Evolutionary conservation across 1,140 invertebrate species (phyloP).

Genomic region (Tribolium madens): DNA sequence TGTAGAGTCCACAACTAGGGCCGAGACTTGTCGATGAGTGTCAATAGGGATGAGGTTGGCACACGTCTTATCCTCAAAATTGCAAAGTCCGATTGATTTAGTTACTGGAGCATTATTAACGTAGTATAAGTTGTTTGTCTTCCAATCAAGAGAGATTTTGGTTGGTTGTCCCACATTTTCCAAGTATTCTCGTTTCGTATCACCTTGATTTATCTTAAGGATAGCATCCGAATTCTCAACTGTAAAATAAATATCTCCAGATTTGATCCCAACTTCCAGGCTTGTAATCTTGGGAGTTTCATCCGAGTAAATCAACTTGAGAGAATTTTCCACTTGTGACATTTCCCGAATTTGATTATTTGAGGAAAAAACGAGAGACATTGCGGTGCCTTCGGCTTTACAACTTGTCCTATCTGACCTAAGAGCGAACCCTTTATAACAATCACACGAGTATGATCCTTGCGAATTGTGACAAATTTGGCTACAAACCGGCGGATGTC

Average conservation of each 20-base stretch:
- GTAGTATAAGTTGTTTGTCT: conserved; percentile 82
- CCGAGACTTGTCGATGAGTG: conserved; percentile 68
- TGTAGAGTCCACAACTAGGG: conserved; percentile 69
- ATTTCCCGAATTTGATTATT: conserved; percentile 70
- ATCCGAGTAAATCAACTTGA: conserved; percentile 64
- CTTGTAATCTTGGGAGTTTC: conserved; percentile 67
- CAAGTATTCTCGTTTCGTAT: conserved; percentile 55
- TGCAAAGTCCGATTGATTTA: conserved; percentile 70
- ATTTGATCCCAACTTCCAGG: conserved; percentile 67
- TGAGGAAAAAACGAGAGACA: conserved; percentile 68
- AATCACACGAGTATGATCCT: conserved; percentile 74
- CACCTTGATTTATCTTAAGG: conserved; percentile 50
- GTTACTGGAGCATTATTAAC: conserved; percentile 70
- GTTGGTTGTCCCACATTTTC: conserved; percentile 68
- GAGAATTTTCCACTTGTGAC: conserved; percentile 59
- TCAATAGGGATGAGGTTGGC: conserved; percentile 75
- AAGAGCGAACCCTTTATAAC: conserved; percentile 80
- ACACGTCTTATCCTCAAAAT: conserved; percentile 69
- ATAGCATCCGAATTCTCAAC: conserved; percentile 64
- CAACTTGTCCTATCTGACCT: conserved; percentile 76
- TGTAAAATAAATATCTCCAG: conserved; percentile 64
- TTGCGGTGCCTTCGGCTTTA: conserved; percentile 72
- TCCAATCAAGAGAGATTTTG: conserved; percentile 82
- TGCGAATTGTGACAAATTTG: conserved; percentile 67
- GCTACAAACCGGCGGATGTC: conserved; percentile 64